Evolutionary conservation across 1,140 invertebrate species (phyloP).

Genomic region (Plodia interpunctella): DNA sequence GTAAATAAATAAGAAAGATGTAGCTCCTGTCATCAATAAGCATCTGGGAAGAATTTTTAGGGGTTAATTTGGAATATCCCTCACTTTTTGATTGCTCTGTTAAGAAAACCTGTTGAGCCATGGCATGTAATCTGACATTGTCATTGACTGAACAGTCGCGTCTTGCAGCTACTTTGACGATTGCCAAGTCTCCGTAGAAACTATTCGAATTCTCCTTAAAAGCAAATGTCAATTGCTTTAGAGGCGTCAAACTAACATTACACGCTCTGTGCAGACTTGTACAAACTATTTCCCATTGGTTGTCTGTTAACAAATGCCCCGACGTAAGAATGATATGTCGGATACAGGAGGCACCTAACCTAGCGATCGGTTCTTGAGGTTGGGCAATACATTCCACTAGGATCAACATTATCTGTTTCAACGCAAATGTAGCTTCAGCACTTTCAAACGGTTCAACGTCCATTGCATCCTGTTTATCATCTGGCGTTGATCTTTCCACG

Average conservation of each 20-base stretch:
- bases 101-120: slow-evolving; percentile 89
- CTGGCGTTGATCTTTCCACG: slow-evolving; percentile 43
- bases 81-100: slow-evolving; percentile 76
- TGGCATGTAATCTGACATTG: slow-evolving; percentile 87
- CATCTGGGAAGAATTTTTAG: slow-evolving; percentile 62
- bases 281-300: slow-evolving; percentile 91
- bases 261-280: slow-evolving; percentile 88
- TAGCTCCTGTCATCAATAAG: slow-evolving; percentile 88
- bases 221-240: slow-evolving; percentile 90
- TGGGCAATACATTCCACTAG: slow-evolving; percentile 94
- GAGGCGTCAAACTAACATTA: slow-evolving; percentile 87
- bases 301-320: slow-evolving; percentile 86
- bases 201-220: slow-evolving; percentile 93
- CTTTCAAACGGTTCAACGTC: slow-evolving; percentile 72
- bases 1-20: slow-evolving; percentile 92
- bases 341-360: slow-evolving; percentile 94
- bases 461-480: slow-evolving; percentile 54
- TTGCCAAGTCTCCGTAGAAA: slow-evolving; percentile 94
- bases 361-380: slow-evolving; percentile 90
- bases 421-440: slow-evolving; percentile 84
- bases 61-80: slow-evolving; percentile 46
- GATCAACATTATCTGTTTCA: slow-evolving; percentile 92
- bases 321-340: slow-evolving; percentile 91
- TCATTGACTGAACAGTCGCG: slow-evolving; percentile 90
- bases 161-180: slow-evolving; percentile 94